A percentile compares a stretch with the other conserved stretches of the same genome.
Evolutionary conservation across 2,888 invertebrate genomes (phyloP).

Genomic region (Sabellastarte sp.): DNA sequence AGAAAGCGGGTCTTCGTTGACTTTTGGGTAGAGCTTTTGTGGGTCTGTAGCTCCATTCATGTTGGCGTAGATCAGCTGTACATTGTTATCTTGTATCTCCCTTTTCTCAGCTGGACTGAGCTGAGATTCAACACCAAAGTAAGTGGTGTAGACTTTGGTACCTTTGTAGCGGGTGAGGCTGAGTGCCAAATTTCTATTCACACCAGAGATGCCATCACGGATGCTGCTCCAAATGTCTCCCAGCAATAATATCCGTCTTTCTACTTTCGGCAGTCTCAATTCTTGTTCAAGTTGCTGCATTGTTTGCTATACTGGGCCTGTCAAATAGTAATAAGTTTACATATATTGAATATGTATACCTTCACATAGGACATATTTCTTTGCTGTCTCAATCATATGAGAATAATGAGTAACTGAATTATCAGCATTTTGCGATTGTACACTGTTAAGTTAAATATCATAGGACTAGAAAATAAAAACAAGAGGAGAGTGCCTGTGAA

Average conservation of each 20-base stretch:
- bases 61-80: background rate
- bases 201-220: constrained; percentile 18
- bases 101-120: background rate
- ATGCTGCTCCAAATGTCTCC: constrained; percentile 15
- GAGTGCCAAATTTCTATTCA: constrained; percentile 21
- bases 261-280: background rate
- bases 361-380: too few species aligned
- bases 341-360: too few species aligned
- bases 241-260: constrained; percentile 19
- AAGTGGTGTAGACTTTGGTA: constrained; percentile 16
- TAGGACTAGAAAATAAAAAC: too few species aligned
- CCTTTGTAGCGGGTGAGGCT: constrained; percentile 16
- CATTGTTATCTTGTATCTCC: background rate
- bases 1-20: background rate
- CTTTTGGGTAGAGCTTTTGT: constrained; percentile 4
- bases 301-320: too few species aligned
- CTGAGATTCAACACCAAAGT: constrained; percentile 4
- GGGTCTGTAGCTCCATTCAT: background rate
- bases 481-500: too few species aligned
- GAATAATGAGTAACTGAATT: too few species aligned
- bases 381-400: too few species aligned
- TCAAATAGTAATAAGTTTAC: too few species aligned
- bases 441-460: too few species aligned
- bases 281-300: too few species aligned
- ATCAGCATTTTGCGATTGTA: too few species aligned